phyloP scores from a whole-genome alignment of 2,113 vertebrate genomes.

The Illadopsis cleaveri region DNA sequence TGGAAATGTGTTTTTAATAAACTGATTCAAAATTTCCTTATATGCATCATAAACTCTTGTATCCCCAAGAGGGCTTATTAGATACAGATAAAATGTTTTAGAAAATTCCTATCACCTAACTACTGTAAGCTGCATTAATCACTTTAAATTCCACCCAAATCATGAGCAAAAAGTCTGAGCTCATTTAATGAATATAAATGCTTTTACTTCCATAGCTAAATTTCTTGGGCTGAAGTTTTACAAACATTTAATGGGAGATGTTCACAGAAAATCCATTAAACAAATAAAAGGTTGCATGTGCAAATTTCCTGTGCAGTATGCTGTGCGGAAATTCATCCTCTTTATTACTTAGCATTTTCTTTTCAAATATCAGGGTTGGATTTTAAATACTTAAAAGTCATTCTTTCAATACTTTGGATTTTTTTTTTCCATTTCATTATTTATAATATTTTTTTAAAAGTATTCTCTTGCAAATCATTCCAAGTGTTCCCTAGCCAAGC shows the following conservation, averaged over 20 bases:
- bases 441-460: background rate
- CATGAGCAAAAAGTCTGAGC: slow-evolving; percentile 36
- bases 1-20: slow-evolving; percentile 66
- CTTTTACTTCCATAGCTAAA: slow-evolving; percentile 39
- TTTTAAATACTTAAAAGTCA: slow-evolving; percentile 33
- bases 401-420: background rate
- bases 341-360: slow-evolving; percentile 59
- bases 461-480: background rate
- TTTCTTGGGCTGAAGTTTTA: slow-evolving; percentile 52
- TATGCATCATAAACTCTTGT: slow-evolving; percentile 51
- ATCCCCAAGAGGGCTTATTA: slow-evolving; percentile 65
- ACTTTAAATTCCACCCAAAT: slow-evolving; percentile 68
- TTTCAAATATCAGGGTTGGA: slow-evolving; percentile 52
- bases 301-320: slow-evolving; percentile 38
- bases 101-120: slow-evolving; percentile 58
- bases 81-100: slow-evolving; percentile 60
- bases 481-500: background rate
- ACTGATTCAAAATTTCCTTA: slow-evolving; percentile 39
- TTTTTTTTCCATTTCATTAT: background rate
- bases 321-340: slow-evolving; percentile 18
- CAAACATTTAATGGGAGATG: slow-evolving; percentile 45
- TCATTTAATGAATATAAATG: slow-evolving; percentile 68
- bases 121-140: slow-evolving; percentile 65
- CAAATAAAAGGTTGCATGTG: slow-evolving; percentile 47
- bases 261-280: slow-evolving; percentile 55